Evolutionary conservation across 2,888 invertebrate genomes (phyloP), one percentile per base, ranked within the genome.

Genomic region (Acrobasis repandana): DNA sequence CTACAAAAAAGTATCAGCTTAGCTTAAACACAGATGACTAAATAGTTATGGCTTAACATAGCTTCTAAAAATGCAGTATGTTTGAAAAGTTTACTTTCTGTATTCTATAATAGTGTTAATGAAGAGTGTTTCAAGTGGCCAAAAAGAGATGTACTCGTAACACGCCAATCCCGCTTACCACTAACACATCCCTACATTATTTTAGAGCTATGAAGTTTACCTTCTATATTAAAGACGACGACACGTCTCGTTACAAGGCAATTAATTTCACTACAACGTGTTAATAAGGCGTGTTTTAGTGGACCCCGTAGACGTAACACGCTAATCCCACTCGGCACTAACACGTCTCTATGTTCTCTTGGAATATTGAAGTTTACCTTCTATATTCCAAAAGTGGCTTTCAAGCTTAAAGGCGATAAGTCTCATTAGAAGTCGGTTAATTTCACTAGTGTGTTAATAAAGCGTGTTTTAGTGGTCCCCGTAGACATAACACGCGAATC

Each of bases 401-500:
- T 43, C n/a, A 43, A 43, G 14, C 43, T 43, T 43, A 43, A 28
- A 51, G n/a, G 51, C 51, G 51, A 51, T 34, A 15, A 33, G 33
- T 34, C 51, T 33, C 14, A 15, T 33, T 33, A 51, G 15, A 34
- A 33, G 14, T 14, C 51, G n/a, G 33, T 51, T 51, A 14, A 51
- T 51, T 51, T 51, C 33, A 28, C 20, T 28, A 33, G 34, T 34
- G 9, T 14, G n/a, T 51, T 51, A 51, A 51, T 51, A 51, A 51
- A 34, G 51, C 51, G 51, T 15, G 51, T 51, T 51, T 51, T 51
- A 51, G 34, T 51, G 51, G 51, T 9, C 15, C 15, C 15, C 3
- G 51, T n/a, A 33, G n/a, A 33, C 51, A 34, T 51, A 51, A 51
- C 51, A 51, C 51, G 34, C 51, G 34, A 51, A 51, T 51, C 20